phyloP scores from a whole-genome alignment of 2,888 invertebrate genomes.

The Globia sparganii region DNA sequence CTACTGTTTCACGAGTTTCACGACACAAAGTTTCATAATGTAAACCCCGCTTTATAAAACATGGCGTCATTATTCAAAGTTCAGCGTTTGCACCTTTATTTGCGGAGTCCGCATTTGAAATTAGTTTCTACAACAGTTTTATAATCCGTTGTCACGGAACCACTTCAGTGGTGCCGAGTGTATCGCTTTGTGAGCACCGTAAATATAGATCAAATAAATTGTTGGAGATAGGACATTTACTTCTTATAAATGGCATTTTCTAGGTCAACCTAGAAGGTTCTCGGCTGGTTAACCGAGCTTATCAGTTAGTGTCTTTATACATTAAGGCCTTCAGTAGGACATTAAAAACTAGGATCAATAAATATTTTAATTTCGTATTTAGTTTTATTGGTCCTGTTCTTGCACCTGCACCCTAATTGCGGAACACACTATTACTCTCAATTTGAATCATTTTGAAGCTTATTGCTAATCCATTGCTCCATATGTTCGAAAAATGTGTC shows the following conservation, averaged over 20 bases:
- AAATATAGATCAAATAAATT: constrained; percentile 41
- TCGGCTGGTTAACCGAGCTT: not conserved
- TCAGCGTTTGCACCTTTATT: constrained; percentile 71
- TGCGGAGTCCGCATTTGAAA: constrained; percentile 67
- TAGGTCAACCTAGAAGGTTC: not conserved
- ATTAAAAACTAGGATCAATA: not conserved
- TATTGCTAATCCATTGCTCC: too few species aligned
- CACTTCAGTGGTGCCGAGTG: constrained; percentile 62
- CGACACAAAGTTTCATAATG: not conserved
- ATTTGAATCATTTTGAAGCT: too few species aligned
- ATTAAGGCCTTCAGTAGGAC: not conserved
- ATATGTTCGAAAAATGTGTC: too few species aligned
- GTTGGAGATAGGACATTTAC: constrained; percentile 14
- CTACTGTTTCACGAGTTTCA: not conserved
- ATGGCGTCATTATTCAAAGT: constrained; percentile 63
- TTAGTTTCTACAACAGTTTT: constrained; percentile 66
- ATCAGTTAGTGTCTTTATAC: not conserved
- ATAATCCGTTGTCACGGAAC: constrained; percentile 72
- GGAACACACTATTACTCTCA: too few species aligned
- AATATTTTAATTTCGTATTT: not conserved
- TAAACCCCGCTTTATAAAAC: constrained; percentile 40
- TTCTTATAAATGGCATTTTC: not conserved
- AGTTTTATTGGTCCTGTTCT: not conserved
- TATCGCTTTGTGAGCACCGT: constrained; percentile 47
- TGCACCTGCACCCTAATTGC: too few species aligned